Evolutionary conservation across 1,140 invertebrate species (phyloP).

Genomic region (Neodiprion virginianus): DNA sequence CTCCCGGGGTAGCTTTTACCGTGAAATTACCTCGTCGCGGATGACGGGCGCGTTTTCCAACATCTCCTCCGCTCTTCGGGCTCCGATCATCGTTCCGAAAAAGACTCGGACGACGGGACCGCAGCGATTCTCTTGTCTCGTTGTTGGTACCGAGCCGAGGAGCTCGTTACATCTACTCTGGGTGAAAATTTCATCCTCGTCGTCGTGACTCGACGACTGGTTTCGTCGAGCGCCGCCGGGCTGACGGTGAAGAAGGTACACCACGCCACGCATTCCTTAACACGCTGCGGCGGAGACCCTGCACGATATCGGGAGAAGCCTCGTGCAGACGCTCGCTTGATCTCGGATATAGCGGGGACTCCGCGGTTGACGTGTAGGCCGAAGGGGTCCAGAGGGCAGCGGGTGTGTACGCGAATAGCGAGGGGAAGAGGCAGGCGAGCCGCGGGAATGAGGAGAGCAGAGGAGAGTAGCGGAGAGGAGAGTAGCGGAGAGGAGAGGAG

Average conservation of each 20-base stretch:
- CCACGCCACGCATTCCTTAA: neutral
- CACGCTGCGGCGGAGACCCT: neutral
- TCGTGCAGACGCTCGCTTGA: conserved; percentile 26
- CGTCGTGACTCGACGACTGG: neutral
- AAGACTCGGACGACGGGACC: too few relatives aligned
- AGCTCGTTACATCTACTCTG: neutral
- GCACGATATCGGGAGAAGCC: neutral
- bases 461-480: conserved; percentile 49
- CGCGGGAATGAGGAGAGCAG: conserved; percentile 33
- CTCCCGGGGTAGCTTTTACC: too few relatives aligned
- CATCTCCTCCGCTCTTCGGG: too few relatives aligned
- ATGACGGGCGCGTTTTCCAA: too few relatives aligned
- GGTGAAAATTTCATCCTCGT: neutral
- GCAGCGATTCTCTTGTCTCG: too few relatives aligned
- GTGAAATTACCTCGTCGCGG: too few relatives aligned
- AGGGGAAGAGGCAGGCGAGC: conserved; percentile 45
- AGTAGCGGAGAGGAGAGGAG: conserved; percentile 23
- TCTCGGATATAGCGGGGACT: conserved; percentile 30
- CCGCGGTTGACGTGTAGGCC: conserved; percentile 14
- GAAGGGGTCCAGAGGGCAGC: conserved; percentile 2
- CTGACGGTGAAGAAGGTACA: neutral
- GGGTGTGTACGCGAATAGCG: conserved; percentile 30
- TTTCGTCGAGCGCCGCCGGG: conserved; percentile 4
- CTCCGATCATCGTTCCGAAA: too few relatives aligned
- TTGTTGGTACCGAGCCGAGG: neutral